phyloP scores from a whole-genome alignment of 2,113 vertebrate genomes.

The Alethe castanea region DNA sequence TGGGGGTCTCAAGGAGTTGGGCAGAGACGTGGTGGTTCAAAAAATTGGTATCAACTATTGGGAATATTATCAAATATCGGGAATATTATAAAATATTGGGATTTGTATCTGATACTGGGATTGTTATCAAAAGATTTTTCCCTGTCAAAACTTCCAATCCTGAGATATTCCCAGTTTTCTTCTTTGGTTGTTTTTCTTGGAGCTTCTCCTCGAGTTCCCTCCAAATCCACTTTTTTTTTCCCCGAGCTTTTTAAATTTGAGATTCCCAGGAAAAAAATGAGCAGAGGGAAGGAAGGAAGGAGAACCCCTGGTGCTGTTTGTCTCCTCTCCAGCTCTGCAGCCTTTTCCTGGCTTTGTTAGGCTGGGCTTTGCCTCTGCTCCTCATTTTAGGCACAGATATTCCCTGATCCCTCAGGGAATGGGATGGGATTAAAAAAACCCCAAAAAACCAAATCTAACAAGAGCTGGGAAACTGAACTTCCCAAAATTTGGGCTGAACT shows the following conservation, averaged over 20 bases:
- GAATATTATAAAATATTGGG: neutral
- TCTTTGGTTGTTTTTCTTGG: neutral
- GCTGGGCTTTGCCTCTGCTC: neutral
- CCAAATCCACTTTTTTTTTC: accelerated
- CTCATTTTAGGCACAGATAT: accelerated
- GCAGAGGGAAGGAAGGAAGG: neutral
- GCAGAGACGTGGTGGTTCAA: neutral
- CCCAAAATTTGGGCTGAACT: too few relatives aligned
- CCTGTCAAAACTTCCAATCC: neutral
- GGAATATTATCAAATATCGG: accelerated
- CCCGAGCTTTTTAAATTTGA: neutral
- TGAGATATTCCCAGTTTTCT: neutral
- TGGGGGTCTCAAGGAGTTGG: neutral
- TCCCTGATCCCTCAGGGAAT: accelerated
- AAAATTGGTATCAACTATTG: neutral
- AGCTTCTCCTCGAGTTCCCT: neutral
- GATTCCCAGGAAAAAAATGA: neutral
- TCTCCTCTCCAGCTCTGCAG: neutral
- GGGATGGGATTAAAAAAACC: neutral
- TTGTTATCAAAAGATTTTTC: neutral
- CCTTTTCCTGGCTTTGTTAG: neutral
- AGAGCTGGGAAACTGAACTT: neutral
- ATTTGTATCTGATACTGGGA: too few relatives aligned
- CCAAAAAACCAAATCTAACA: neutral
- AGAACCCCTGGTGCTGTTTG: accelerated